A percentile compares a stretch with the other conserved stretches of the same genome.
These are phyloP conservation scores for Arctocebus calabarensis DNA, from an alignment of 2,797 vertebrate species.

Conservation along the genomic window DNA sequence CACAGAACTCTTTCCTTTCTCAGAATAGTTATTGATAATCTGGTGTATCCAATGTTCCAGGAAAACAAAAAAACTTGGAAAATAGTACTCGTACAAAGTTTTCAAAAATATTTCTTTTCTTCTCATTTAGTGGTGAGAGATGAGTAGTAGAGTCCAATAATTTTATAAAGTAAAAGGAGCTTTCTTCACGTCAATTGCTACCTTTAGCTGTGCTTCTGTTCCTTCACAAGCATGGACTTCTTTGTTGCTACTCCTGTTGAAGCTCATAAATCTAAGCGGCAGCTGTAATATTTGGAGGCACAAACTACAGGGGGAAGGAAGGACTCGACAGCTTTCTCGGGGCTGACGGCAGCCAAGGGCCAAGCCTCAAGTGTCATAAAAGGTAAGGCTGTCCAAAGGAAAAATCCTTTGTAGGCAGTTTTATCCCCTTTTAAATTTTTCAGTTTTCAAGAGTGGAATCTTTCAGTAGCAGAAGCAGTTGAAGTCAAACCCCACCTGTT, in stretches of 20 bases:
- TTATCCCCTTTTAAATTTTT: conserved; percentile 49
- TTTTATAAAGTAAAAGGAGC: neutral
- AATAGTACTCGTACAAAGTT: neutral
- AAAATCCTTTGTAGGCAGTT: conserved; percentile 29
- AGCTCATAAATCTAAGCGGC: conserved; percentile 24
- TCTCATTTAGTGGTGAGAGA: neutral
- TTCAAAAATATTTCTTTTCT: neutral
- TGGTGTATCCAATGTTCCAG: neutral
- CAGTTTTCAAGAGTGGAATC: conserved; percentile 69
- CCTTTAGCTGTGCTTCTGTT: neutral
- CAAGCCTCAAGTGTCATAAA: neutral
- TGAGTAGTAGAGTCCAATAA: neutral
- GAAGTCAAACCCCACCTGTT: conserved; percentile 70
- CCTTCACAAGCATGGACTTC: neutral
- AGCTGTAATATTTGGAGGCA: conserved; percentile 49
- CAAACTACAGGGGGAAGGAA: neutral
- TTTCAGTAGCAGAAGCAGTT: conserved; percentile 73
- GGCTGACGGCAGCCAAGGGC: conserved; percentile 34
- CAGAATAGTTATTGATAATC: neutral
- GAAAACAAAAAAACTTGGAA: conserved; percentile 10
- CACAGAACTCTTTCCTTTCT: conserved; percentile 11
- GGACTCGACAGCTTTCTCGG: conserved; percentile 23
- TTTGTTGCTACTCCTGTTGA: conserved; percentile 23
- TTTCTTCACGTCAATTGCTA: neutral
- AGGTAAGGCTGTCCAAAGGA: conserved; percentile 11